Evolutionary conservation across 1,140 invertebrate genomes (phyloP).

Genomic region (Chelonus insularis): DNA sequence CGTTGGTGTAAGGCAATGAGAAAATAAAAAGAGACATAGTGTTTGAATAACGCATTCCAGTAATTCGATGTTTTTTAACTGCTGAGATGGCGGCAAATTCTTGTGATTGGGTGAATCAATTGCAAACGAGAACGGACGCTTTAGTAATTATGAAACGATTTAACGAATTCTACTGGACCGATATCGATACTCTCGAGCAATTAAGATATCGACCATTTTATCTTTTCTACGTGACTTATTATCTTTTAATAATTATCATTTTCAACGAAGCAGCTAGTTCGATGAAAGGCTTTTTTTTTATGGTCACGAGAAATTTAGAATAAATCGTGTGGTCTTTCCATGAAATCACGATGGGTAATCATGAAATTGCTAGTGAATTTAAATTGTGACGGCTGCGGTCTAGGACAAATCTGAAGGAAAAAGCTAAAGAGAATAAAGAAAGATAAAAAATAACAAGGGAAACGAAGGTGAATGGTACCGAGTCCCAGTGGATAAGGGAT

Average conservation of each 20-base stretch:
- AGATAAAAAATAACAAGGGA: constrained; percentile 3
- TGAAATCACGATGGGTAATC: constrained; percentile 4
- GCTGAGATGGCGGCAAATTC: constrained; percentile 20
- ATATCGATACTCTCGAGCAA: too few relatives aligned
- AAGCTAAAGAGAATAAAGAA: not conserved
- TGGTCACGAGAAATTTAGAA: not conserved
- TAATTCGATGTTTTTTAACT: constrained; percentile 13
- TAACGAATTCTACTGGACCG: too few relatives aligned
- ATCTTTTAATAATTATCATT: too few relatives aligned
- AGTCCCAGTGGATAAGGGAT: constrained; percentile 36
- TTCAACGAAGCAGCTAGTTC: too few relatives aligned
- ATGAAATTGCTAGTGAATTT: constrained; percentile 14
- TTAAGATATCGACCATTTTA: too few relatives aligned
- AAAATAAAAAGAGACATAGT: not conserved
- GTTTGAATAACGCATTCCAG: constrained; percentile 3
- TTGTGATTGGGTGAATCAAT: constrained; percentile 25
- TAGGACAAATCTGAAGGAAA: not conserved
- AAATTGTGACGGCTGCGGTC: constrained; percentile 8
- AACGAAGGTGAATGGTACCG: constrained; percentile 11
- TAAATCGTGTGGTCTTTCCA: not conserved
- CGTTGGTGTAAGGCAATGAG: not conserved
- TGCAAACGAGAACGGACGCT: not conserved
- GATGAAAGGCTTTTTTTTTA: not conserved
- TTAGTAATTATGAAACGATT: too few relatives aligned
- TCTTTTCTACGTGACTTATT: too few relatives aligned